Evolutionary conservation across 1,140 invertebrate genomes (phyloP).

Genomic region (Drosophila sp.): DNA sequence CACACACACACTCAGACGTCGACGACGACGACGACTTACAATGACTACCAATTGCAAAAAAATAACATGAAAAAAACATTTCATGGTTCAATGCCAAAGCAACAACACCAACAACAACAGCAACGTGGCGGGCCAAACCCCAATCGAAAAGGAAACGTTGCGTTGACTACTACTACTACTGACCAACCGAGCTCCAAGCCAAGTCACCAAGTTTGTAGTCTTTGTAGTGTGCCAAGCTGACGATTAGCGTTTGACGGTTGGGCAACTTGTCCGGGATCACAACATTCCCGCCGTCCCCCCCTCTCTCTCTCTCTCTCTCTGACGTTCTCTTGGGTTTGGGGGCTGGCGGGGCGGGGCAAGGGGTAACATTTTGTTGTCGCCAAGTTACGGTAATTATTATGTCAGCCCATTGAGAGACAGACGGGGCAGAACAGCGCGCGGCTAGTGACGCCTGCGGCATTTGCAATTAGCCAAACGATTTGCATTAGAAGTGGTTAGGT

Average conservation of each 20-base stretch:
- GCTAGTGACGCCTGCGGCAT: slow-evolving; percentile 66
- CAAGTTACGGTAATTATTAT: slow-evolving; percentile 75
- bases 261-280: slow-evolving; percentile 23
- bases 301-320: neutral
- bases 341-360: neutral
- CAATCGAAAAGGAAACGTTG: slow-evolving; percentile 55
- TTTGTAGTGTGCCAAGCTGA: neutral
- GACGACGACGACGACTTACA: slow-evolving; percentile 51
- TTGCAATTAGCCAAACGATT: slow-evolving; percentile 69
- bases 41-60: slow-evolving; percentile 35
- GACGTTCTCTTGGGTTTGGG: neutral
- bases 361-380: slow-evolving; percentile 40
- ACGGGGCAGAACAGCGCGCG: slow-evolving; percentile 11
- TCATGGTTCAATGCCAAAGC: slow-evolving; percentile 73
- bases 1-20: slow-evolving; percentile 9
- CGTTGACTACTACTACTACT: slow-evolving; percentile 55
- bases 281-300: neutral
- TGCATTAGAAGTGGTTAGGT: slow-evolving; percentile 32
- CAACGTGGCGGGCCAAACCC: slow-evolving; percentile 28
- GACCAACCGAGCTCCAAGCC: slow-evolving; percentile 42
- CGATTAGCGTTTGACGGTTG: slow-evolving; percentile 5
- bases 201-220: slow-evolving; percentile 7
- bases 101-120: slow-evolving; percentile 14
- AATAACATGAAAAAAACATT: slow-evolving; percentile 47
- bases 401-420: slow-evolving; percentile 56